Percentiles rank a stretch among this genome's conserved stretches.
phyloP scores from a whole-genome alignment of 2,113 vertebrate genomes.

The Meleagris gallopavo region DNA sequence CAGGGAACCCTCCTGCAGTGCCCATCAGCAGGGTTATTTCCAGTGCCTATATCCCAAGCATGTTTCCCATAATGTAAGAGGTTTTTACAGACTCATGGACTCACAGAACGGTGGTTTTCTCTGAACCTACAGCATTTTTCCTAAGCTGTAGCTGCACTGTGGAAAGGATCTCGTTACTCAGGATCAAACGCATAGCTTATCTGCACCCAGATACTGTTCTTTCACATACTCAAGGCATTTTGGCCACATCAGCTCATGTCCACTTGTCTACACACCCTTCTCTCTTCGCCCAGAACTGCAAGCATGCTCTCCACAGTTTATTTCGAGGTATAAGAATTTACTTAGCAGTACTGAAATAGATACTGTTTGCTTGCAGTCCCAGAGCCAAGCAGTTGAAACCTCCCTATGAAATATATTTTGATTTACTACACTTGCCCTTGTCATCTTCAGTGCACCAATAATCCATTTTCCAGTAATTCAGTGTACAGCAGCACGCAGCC shows the following conservation, averaged over 20 bases:
- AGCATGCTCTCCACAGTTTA: not conserved
- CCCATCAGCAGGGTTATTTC: no score
- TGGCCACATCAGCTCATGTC: not conserved
- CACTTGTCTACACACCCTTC: not conserved
- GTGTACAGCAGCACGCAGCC: not conserved
- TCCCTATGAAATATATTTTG: conserved; percentile 35
- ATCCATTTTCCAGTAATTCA: not conserved
- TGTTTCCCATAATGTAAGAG: rapidly evolving
- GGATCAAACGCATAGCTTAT: not conserved
- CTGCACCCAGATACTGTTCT: not conserved
- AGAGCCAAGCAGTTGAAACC: conserved; percentile 5
- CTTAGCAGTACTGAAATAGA: conserved; percentile 60
- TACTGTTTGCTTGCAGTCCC: conserved; percentile 15
- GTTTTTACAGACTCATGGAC: no score
- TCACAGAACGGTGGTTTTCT: not conserved
- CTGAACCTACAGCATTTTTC: not conserved
- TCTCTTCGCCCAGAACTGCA: not conserved
- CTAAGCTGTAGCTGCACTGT: not conserved
- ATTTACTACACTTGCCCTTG: conserved; percentile 37
- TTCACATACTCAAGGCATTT: rapidly evolving
- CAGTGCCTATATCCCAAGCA: rapidly evolving
- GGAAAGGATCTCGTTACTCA: not conserved
- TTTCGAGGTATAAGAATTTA: conserved; percentile 58
- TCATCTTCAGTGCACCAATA: not conserved
- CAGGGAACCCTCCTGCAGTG: no score